These are phyloP conservation scores for Notodonta ziczac DNA, from an alignment of 2,888 invertebrate genomes.

Conservation along the genomic window DNA sequence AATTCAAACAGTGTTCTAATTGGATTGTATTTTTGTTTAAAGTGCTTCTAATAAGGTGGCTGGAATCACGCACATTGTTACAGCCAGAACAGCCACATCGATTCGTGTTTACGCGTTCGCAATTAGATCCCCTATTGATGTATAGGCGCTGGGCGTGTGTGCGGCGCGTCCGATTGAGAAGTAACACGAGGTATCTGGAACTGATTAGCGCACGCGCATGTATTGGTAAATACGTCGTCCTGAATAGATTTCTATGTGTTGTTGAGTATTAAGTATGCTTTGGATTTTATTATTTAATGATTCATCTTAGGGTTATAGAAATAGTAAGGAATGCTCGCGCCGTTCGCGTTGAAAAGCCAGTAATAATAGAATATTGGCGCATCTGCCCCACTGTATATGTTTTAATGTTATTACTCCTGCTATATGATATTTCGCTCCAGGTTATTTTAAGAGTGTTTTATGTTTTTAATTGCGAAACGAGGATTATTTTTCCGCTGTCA, in stretches of 20 bases:
- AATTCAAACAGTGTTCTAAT: conserved; percentile 79
- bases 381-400: conserved; percentile 79
- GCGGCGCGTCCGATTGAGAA: conserved; percentile 67
- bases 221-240: conserved; percentile 72
- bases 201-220: conserved; percentile 76
- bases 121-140: conserved; percentile 80
- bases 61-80: conserved; percentile 77
- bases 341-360: conserved; percentile 79
- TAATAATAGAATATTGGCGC: conserved; percentile 84
- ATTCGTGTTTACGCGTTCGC: conserved; percentile 78
- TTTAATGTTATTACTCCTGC: conserved; percentile 79
- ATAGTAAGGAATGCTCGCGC: conserved; percentile 81
- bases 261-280: conserved; percentile 83
- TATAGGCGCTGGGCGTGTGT: conserved; percentile 63
- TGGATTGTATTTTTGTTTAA: conserved; percentile 82
- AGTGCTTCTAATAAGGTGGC: conserved; percentile 77
- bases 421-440: conserved; percentile 72
- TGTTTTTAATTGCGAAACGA: conserved; percentile 79
- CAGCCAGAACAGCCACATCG: conserved; percentile 72
- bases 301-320: conserved; percentile 84
- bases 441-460: conserved; percentile 78
- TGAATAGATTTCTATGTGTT: conserved; percentile 75
- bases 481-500: conserved; percentile 75
- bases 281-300: conserved; percentile 85
- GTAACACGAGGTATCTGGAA: conserved; percentile 74